Evolutionary conservation across 2,797 vertebrate species (phyloP).

Genomic region (Cirrhinus molitorella): DNA sequence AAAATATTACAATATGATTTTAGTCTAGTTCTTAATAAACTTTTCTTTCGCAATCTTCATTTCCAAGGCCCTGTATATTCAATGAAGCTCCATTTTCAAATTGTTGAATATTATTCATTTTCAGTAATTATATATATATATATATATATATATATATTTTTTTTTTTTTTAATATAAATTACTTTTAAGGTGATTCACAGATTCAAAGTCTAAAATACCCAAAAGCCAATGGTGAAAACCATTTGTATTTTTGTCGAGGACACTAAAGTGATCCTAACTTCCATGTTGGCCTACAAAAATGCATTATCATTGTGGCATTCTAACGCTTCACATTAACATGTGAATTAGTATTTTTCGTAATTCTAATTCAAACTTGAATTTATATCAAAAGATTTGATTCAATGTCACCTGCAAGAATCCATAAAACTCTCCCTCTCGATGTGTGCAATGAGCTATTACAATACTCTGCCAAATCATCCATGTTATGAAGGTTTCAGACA

Average conservation of each 20-base stretch:
- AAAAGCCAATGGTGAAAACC: background rate
- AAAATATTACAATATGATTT: too few relatives aligned
- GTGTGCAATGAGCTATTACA: background rate
- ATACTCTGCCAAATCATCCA: constrained; percentile 28
- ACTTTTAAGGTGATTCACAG: background rate
- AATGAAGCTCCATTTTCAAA: too few relatives aligned
- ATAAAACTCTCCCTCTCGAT: background rate
- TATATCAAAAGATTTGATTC: constrained; percentile 3
- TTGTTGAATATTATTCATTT: too few relatives aligned
- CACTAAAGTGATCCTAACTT: background rate
- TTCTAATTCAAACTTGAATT: background rate
- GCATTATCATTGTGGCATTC: background rate
- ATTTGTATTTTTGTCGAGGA: background rate
- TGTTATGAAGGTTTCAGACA: constrained; percentile 28
- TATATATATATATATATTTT: too few relatives aligned
- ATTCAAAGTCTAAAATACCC: background rate
- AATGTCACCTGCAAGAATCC: constrained; percentile 15
- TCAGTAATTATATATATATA: too few relatives aligned
- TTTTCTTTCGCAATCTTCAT: too few relatives aligned
- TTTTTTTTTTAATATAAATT: background rate
- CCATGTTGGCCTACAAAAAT: background rate
- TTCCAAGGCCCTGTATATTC: too few relatives aligned
- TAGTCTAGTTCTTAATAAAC: too few relatives aligned
- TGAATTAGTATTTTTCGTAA: background rate
- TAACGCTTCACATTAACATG: background rate